These are phyloP conservation scores for Littorina saxatilis DNA, from an alignment of 1,140 invertebrate genomes.

Conservation along the genomic window DNA sequence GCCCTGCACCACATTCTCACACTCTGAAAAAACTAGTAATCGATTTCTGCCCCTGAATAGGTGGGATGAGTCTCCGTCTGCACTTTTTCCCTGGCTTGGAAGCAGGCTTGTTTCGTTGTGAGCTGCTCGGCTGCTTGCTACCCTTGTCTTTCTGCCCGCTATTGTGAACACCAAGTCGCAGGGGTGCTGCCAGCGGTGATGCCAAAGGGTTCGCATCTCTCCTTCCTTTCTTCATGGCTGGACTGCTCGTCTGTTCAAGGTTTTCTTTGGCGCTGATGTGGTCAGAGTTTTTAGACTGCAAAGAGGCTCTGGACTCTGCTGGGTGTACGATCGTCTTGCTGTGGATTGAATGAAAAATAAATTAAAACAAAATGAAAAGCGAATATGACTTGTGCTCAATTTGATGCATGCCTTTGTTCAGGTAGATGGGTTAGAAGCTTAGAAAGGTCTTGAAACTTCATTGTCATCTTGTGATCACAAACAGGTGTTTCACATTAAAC, in stretches of 20 bases:
- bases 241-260: neutral
- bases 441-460: too few relatives aligned
- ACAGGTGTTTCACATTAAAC: too few relatives aligned
- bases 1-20: too few relatives aligned
- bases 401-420: too few relatives aligned
- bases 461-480: too few relatives aligned
- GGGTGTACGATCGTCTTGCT: constrained; percentile 16
- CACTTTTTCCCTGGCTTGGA: constrained; percentile 9
- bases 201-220: neutral
- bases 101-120: neutral
- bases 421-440: too few relatives aligned
- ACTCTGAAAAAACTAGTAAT: constrained; percentile 8
- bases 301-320: neutral
- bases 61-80: neutral
- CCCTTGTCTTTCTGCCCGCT: too few relatives aligned
- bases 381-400: too few relatives aligned
- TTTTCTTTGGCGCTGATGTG: neutral
- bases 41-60: neutral
- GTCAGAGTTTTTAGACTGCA: neutral
- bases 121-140: neutral
- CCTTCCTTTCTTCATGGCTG: neutral
- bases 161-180: too few relatives aligned
- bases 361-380: too few relatives aligned
- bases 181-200: too few relatives aligned
- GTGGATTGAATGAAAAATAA: neutral